Base-by-base conservation (phyloP, 2,113 vertebrate species). In the Heteronetta atricapilla region DNA sequence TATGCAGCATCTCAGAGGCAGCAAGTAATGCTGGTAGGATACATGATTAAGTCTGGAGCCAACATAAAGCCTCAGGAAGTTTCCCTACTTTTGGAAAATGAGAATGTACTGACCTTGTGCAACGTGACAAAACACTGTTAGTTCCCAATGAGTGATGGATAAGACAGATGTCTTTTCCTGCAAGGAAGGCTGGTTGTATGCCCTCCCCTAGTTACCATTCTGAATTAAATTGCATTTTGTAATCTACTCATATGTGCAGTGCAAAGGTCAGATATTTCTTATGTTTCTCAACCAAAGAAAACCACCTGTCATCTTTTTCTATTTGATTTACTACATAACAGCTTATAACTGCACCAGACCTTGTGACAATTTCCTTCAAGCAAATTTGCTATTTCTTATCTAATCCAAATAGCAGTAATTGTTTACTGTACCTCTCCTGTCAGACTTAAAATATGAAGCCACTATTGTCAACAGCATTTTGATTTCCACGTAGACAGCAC, bases 311-410 rank as follows among this genome's bases (percentile, higher is more conserved):
- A 94, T 56, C 31, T 83, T 78, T 88, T 83, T 74, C 64, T 86
- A 38, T 82, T 89, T 63, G 53, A 70, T 88, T 89, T 93, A 88
- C 77, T 79, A 34, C 25, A 59, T 60, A 91, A 92, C 36, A 91
- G 17, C 62, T 81, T 48, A 59, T 80, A 85, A 77, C 88, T 82
- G 23, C 75, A 78, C 63, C 60, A 86, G 75, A 82, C 25, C 55
- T 86, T 90, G 40, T 40, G 34, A 93, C 40, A 89, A 92, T 46
- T 86, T 56, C 88, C 82, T 94, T 78, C 58, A 82, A 88, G 76
- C 23, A 82, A 96, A 96, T 93, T 93, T 91, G 25, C 13, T 86
- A 53, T 81, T 93, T 84, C 58, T 95, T 93, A 72, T 82, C 88
- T 92, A 79, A 85, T 73, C 36, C 55, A 88, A 95, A 91, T 86